Evolutionary conservation across 2,113 vertebrate species (phyloP).

Genomic region (Monarcha castaneiventris): DNA sequence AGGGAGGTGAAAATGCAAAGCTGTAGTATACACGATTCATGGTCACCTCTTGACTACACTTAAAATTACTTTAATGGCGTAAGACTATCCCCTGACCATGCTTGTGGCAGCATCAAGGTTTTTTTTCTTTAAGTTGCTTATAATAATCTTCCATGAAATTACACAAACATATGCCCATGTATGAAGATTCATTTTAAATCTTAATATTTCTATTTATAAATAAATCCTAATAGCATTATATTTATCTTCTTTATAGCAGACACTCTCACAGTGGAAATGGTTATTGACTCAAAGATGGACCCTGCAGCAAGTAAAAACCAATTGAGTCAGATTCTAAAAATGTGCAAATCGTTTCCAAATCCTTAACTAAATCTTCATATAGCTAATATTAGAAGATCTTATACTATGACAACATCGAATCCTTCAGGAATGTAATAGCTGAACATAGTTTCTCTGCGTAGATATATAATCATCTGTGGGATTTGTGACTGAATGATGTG

Average conservation of each 20-base stretch:
- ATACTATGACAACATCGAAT: neutral
- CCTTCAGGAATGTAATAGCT: neutral
- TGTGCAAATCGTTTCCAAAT: neutral
- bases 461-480: neutral
- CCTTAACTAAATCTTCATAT: neutral
- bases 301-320: neutral
- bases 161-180: neutral
- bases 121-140: neutral
- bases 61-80: neutral
- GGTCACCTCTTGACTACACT: neutral
- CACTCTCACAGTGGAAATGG: neutral
- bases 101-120: neutral
- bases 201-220: neutral
- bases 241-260: neutral
- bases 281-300: neutral
- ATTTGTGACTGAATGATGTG: neutral
- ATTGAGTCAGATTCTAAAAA: neutral
- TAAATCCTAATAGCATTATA: neutral
- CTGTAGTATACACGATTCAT: neutral
- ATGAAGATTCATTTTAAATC: neutral
- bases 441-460: neutral
- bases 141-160: neutral
- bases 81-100: neutral
- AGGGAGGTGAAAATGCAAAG: neutral
- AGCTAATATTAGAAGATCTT: neutral